Conservation (phyloP, 2,888 invertebrate genomes). For the Galeruca laticollis region DNA sequence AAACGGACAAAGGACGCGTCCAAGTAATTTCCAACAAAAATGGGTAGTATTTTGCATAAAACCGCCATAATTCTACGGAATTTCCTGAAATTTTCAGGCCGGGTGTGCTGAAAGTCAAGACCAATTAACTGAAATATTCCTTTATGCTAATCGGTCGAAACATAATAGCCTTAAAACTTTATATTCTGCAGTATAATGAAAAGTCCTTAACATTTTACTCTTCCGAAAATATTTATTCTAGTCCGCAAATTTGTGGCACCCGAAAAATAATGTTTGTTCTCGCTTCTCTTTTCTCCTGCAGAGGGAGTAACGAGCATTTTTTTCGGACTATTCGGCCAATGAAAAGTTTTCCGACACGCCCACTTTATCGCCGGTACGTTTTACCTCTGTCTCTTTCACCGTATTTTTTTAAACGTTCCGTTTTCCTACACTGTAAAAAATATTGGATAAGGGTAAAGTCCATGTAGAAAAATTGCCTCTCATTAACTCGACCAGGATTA, state of each 20-base stretch:
- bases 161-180: conserved; percentile 67
- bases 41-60: conserved; percentile 60
- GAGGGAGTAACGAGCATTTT: conserved; percentile 62
- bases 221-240: conserved; percentile 68
- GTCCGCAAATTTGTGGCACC: conserved; percentile 68
- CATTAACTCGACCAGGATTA: conserved; percentile 56
- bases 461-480: conserved; percentile 57
- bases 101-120: conserved; percentile 59
- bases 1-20: conserved; percentile 52
- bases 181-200: conserved; percentile 66
- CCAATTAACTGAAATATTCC: conserved; percentile 67
- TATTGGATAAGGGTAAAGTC: conserved; percentile 61
- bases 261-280: conserved; percentile 67
- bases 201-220: conserved; percentile 68
- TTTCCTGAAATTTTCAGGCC: conserved; percentile 59
- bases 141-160: conserved; percentile 66
- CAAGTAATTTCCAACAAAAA: conserved; percentile 59
- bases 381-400: conserved; percentile 59
- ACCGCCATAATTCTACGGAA: conserved; percentile 60
- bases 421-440: conserved; percentile 66
- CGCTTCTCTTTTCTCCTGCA: conserved; percentile 60
- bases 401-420: conserved; percentile 59
- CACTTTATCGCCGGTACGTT: conserved; percentile 58
- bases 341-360: conserved; percentile 64
- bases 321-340: conserved; percentile 66